phyloP scores from a whole-genome alignment of 2,113 vertebrate species.

The Anthoscopus minutus region DNA sequence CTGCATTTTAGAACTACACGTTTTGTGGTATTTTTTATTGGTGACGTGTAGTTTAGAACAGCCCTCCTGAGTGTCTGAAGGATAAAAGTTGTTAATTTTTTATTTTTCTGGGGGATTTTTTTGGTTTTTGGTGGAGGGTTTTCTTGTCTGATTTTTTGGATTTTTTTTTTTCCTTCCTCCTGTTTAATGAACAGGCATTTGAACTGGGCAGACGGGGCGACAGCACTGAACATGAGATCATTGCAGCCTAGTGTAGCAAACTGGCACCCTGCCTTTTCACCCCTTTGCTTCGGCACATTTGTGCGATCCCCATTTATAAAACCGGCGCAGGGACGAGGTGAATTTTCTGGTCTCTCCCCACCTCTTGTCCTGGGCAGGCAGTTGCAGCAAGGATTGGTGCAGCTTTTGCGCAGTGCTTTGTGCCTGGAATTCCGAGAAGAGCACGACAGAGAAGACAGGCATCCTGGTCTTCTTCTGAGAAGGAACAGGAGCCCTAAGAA shows the following conservation, averaged over 20 bases:
- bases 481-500: conserved; percentile 59
- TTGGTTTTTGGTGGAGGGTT: no score
- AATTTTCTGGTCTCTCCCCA: conserved; percentile 72
- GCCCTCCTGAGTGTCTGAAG: conserved; percentile 38
- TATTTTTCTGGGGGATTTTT: background rate
- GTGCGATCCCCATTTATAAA: conserved; percentile 71
- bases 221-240: conserved; percentile 75
- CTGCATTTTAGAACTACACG: conserved; percentile 49
- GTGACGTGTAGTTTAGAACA: conserved; percentile 11
- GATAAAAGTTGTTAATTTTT: conserved; percentile 55
- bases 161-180: background rate
- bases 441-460: conserved; percentile 59
- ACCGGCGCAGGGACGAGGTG: conserved; percentile 64
- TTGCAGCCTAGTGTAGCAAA: conserved; percentile 78
- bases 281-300: conserved; percentile 74
- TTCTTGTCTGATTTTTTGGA: background rate
- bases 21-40: conserved; percentile 1
- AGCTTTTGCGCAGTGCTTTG: conserved; percentile 76
- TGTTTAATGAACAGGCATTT: conserved; percentile 69
- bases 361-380: conserved; percentile 66
- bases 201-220: conserved; percentile 68
- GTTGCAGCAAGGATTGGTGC: conserved; percentile 73
- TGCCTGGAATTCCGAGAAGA: conserved; percentile 77
- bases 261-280: conserved; percentile 78
- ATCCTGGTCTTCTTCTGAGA: conserved; percentile 62